Conservation (phyloP, 2,797 vertebrate species). For the Gephyroberyx darwinii region DNA sequence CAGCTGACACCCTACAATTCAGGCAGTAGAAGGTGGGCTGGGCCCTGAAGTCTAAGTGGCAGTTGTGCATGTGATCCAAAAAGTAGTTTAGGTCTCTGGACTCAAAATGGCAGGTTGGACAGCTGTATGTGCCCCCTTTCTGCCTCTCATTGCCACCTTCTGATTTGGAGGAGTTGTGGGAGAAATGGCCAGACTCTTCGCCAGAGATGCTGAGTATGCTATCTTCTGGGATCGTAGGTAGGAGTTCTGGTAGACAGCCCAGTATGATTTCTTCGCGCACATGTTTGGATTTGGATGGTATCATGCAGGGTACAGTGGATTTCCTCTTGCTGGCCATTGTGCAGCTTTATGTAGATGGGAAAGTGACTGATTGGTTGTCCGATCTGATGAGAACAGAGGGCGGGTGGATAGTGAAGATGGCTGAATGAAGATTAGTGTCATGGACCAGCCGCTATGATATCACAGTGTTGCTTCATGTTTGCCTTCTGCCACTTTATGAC, state of each 20-base stretch:
- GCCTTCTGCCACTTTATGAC: conserved; percentile 71
- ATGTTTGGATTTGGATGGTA: conserved; percentile 91
- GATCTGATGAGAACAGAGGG: conserved; percentile 77
- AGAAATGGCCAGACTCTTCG: conserved; percentile 74
- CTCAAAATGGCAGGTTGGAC: conserved; percentile 88
- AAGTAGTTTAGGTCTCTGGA: conserved; percentile 91
- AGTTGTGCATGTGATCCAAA: conserved; percentile 92
- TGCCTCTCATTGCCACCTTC: conserved; percentile 72
- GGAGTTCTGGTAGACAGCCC: conserved; percentile 81
- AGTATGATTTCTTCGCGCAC: conserved; percentile 86
- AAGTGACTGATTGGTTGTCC: conserved; percentile 69
- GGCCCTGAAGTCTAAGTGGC: conserved; percentile 91
- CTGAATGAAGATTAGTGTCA: conserved; percentile 85
- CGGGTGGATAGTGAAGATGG: conserved; percentile 81
- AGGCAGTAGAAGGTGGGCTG: conserved; percentile 91
- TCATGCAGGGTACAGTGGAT: conserved; percentile 98
- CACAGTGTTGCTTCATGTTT: conserved; percentile 91
- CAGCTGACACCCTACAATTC: conserved; percentile 87
- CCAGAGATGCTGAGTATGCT: conserved; percentile 83
- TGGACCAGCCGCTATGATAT: conserved; percentile 83
- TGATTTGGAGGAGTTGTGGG: conserved; percentile 73
- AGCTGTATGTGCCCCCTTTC: conserved; percentile 85
- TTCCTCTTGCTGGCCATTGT: conserved; percentile 98
- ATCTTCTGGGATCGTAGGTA: conserved; percentile 83
- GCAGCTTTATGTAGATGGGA: conserved; percentile 66